Evolutionary conservation across 2,888 invertebrate genomes (phyloP), one percentile per base, ranked within the genome.

Genomic region (Shargacucullia verbasci): DNA sequence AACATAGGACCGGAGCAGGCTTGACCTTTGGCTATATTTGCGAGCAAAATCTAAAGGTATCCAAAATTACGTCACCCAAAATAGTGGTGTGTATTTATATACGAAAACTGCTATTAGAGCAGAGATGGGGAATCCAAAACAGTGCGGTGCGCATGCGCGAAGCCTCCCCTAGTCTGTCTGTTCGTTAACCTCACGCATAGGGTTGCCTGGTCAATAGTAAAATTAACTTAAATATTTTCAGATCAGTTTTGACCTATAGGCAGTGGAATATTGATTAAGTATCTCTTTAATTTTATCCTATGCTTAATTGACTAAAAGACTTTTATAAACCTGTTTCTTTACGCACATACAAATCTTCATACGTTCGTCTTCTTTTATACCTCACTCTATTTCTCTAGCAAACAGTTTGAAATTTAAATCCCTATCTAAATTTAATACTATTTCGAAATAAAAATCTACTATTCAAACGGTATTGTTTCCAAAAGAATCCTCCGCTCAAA

Each of bases 181-280:
- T 82, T 76, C 84, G 81, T 84, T 85, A 76, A 83, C 84, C 83
- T 82, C 78, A 43, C 60, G 47, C 10, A 47, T 62, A 63, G 74
- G 67, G 67, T 50, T 58, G 68, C 41, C 29, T 20, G 29, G 29
- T 6, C 8, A 29, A 2, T 9, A 29, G 8, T 9, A 29, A 29
- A 29, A 9, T 29, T 9, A 29, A 29, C 29, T 29, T 9, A 9
- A 29, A 29, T 9, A 29, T 29, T 9, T 3, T 29, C 2, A 9
- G 9, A 9, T 2, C 4, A 6, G 1, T 9, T 7, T 7, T 29
- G 20, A 20, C 2, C 4, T 20, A 4, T 4, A 20, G 20, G 20
- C 20, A n/a, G n/a, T n/a, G n/a, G n/a, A n/a, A n/a, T n/a, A n/a
- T n/a, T n/a, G n/a, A n/a, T n/a, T n/a, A n/a, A n/a, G n/a, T n/a